Conservation (phyloP, 2,113 vertebrate species). For the Prionailurus viverrinus region DNA sequence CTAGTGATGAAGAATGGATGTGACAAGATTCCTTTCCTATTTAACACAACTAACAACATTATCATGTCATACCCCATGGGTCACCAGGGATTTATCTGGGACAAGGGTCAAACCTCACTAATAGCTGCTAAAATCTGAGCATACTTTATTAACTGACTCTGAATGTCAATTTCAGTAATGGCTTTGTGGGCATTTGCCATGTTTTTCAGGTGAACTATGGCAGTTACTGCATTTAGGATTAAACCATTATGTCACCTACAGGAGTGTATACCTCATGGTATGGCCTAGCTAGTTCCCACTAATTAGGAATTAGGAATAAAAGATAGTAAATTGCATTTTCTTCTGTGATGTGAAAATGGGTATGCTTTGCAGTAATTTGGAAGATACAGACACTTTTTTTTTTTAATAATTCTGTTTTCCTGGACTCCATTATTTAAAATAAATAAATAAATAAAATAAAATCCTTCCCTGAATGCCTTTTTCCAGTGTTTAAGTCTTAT, state of each 20-base stretch:
- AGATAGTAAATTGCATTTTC: not conserved
- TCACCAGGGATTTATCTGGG: not conserved
- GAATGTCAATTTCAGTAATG: not conserved
- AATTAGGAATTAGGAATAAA: not conserved
- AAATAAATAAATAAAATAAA: not conserved
- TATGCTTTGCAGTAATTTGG: not conserved
- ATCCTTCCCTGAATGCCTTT: not conserved
- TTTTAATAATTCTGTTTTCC: not conserved
- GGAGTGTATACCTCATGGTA: not conserved
- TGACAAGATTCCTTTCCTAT: constrained; percentile 41
- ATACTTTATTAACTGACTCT: not conserved
- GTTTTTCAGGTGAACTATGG: not conserved
- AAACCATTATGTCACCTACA: not conserved
- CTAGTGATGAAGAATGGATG: constrained; percentile 39
- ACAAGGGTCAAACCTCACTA: constrained; percentile 43
- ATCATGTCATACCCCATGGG: not conserved
- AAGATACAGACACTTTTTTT: not conserved
- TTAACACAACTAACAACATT: constrained; percentile 9
- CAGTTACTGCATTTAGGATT: not conserved
- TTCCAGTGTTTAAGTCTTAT: not conserved
- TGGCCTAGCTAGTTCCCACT: not conserved
- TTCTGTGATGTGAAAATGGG: not conserved
- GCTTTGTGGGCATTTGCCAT: not conserved
- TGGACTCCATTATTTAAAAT: not conserved
- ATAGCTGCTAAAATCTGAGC: not conserved